These are phyloP conservation scores for Rhincodon typus DNA, from an alignment of 2,797 vertebrate species.

Conservation along the genomic window DNA sequence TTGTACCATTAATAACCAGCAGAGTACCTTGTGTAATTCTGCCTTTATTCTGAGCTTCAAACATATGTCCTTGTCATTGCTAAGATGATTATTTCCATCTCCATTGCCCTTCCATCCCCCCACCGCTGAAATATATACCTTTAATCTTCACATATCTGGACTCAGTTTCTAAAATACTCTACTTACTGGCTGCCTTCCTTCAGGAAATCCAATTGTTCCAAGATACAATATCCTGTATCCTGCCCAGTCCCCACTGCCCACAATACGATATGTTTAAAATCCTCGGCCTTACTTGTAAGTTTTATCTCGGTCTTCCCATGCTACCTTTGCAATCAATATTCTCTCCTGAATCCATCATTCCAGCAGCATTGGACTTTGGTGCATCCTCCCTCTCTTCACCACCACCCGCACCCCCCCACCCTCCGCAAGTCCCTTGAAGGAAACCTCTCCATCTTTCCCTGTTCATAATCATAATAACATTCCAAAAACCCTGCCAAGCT, in stretches of 20 bases:
- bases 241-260: background rate
- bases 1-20: background rate
- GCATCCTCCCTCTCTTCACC: background rate
- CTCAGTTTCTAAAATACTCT: background rate
- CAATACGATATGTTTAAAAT: background rate
- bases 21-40: background rate
- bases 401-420: background rate
- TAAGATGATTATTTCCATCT: background rate
- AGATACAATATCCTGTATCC: background rate
- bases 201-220: background rate
- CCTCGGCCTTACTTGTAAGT: background rate
- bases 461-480: background rate
- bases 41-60: background rate
- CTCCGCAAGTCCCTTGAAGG: background rate
- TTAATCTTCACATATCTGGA: background rate
- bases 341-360: background rate
- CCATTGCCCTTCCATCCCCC: background rate
- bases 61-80: background rate
- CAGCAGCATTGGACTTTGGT: background rate
- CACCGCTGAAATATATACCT: background rate
- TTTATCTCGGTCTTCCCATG: background rate
- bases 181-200: background rate
- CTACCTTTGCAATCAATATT: background rate
- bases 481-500: background rate
- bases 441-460: background rate